Evolutionary conservation across 2,113 vertebrate species (phyloP).

Genomic region (Malurus alboscapulatus): DNA sequence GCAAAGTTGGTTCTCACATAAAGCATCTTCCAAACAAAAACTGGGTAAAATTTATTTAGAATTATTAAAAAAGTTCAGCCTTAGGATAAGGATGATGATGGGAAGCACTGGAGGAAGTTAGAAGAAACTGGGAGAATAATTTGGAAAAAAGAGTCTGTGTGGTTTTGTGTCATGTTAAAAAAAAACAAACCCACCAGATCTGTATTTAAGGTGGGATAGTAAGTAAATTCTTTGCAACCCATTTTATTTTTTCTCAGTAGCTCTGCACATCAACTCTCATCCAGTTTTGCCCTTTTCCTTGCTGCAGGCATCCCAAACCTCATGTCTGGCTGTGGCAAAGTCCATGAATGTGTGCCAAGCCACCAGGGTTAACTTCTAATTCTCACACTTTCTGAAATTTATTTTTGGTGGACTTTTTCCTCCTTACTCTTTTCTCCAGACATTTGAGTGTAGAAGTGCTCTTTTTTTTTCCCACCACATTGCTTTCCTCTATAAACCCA

Average conservation of each 20-base stretch:
- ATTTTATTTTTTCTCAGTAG: background rate
- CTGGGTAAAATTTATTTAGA: background rate
- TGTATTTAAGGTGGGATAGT: background rate
- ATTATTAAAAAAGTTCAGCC: background rate
- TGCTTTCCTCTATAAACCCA: constrained; percentile 33
- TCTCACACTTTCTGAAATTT: constrained; percentile 44
- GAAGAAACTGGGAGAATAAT: background rate
- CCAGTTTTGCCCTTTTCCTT: background rate
- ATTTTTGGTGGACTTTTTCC: constrained; percentile 15
- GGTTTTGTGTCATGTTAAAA: background rate
- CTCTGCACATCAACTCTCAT: background rate
- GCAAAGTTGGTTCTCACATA: background rate
- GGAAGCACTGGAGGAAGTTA: background rate
- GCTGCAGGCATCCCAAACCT: background rate
- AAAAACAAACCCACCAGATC: background rate
- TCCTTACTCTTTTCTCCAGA: constrained; percentile 1
- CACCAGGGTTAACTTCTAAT: background rate
- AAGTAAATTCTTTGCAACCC: background rate
- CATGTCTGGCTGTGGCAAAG: background rate
- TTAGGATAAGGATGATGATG: background rate
- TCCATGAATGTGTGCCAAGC: background rate
- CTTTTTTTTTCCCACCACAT: constrained; percentile 6
- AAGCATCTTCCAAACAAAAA: background rate
- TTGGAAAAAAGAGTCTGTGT: background rate
- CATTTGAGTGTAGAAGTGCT: background rate